Evolutionary conservation across 2,888 invertebrate species (phyloP), one percentile per base, ranked within the genome.

Genomic region (Scotopteryx bipunctaria): DNA sequence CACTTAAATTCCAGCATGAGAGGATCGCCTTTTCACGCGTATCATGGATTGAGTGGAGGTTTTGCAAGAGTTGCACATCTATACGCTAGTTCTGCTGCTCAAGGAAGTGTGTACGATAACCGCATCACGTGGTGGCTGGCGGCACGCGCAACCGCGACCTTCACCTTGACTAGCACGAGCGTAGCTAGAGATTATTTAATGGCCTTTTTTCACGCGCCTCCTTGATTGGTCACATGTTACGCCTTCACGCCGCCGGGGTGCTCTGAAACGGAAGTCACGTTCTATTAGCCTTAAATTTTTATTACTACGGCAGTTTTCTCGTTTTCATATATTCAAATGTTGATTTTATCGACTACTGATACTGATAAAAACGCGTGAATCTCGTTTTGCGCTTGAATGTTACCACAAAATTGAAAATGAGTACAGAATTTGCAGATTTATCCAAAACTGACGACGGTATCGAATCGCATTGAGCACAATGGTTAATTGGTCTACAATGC

Each of bases 121-220:
- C 69, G 68, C 19, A 19, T 52, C 45, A 52, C 51, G 75, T 71
- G 72, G 65, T 63, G 27, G 35, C 45, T 57, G 55, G 65, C 65
- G 66, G 67, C 65, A 62, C 69, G 63, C 62, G 57, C 55, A 61
- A 53, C 19, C 38, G 16, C 37, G 79, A 64, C 83, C 86, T 83
- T 85, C 83, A 83, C 82, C 83, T 83, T 83, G 83, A 71, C 67
- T 52, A 66, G 74, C 78, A 76, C 79, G 76, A 78, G 76, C 69
- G 75, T 74, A 77, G 72, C 72, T 65, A 64, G 69, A 75, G 78
- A 83, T 81, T 82, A 46, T 21, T 16, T 38, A 79, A 81, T 78
- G 73, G 62, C 67, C 59, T 63, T 71, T 75, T 78, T 80, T 76
- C 81, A 83, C 77, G 77, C 78, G 72, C 71, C 70, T 68, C 46